These are phyloP conservation scores for Sthenelais limicola DNA, from an alignment of 2,888 invertebrate genomes.

Conservation along the genomic window DNA sequence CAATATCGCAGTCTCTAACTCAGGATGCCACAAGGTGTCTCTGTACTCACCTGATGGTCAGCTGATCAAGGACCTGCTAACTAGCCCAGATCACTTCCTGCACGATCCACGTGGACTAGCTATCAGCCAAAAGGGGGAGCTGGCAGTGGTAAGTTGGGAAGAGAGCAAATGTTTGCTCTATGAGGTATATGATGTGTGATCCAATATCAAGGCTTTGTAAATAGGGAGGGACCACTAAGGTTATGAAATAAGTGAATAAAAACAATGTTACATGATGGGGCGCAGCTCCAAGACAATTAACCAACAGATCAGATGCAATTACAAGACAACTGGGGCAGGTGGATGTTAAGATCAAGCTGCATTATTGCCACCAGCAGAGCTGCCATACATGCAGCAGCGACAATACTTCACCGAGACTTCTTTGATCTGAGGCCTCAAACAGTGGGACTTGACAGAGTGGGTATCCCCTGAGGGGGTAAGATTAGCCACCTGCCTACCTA, in stretches of 20 bases:
- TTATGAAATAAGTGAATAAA: no score
- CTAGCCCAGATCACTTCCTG: slow-evolving; percentile 5
- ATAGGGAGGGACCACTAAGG: no score
- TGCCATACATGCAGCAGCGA: no score
- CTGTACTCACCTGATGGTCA: slow-evolving; percentile 15
- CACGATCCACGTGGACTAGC: slow-evolving; percentile 17
- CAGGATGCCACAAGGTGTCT: slow-evolving; percentile 12
- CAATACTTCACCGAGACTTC: no score
- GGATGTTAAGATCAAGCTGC: no score
- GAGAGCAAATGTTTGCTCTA: slow-evolving; percentile 17
- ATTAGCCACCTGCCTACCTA: neutral
- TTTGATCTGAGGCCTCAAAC: neutral
- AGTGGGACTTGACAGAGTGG: neutral
- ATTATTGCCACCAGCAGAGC: no score
- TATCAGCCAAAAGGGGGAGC: neutral
- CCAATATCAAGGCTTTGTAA: neutral
- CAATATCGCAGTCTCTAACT: slow-evolving; percentile 11
- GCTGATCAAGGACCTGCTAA: slow-evolving; percentile 5
- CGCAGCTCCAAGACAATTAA: no score
- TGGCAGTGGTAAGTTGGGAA: slow-evolving; percentile 26
- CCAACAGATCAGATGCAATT: no score
- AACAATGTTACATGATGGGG: no score
- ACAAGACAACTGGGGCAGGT: no score
- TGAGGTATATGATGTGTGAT: slow-evolving; percentile 16
- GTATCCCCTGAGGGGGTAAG: neutral